Evolutionary conservation across 2,888 invertebrate species (phyloP).

Genomic region (Drosophila percnosoma): DNA sequence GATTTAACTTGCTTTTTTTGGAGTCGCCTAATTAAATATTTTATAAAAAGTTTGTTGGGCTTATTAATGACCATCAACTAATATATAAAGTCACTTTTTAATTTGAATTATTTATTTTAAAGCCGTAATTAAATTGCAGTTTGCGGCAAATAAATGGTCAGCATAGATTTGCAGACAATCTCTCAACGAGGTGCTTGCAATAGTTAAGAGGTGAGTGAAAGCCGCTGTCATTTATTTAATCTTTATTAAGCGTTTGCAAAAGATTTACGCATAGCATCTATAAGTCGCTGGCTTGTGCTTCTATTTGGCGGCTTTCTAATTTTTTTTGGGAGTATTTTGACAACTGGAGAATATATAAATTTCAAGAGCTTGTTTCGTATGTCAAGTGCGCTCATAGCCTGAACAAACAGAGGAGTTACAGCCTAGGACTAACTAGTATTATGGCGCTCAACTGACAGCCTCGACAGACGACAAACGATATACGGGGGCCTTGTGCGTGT

Average conservation of each 20-base stretch:
- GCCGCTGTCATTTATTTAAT: not conserved
- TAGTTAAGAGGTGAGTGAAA: not conserved
- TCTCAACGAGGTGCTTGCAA: not conserved
- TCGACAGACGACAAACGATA: not conserved
- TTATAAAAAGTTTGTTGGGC: not conserved
- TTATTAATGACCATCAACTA: not conserved
- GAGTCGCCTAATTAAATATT: too few species aligned
- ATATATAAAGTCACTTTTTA: not conserved
- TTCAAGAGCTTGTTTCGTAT: slow-evolving; percentile 61
- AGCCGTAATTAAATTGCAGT: not conserved
- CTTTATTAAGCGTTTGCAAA: not conserved
- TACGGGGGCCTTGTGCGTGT: slow-evolving; percentile 33
- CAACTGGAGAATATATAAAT: slow-evolving; percentile 46
- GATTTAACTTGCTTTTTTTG: too few species aligned
- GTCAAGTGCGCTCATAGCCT: slow-evolving; percentile 67
- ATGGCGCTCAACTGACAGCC: slow-evolving; percentile 31
- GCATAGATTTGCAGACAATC: not conserved
- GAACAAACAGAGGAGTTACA: slow-evolving; percentile 51
- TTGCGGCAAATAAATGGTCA: not conserved
- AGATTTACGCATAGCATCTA: not conserved
- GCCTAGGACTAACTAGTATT: slow-evolving; percentile 41
- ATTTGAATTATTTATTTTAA: not conserved
- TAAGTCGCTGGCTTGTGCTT: slow-evolving; percentile 2
- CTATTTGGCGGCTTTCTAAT: slow-evolving; percentile 34
- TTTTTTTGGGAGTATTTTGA: slow-evolving; percentile 55